Evolutionary conservation across 64 coral and sea anemone genomes (phyloP), one percentile per base, ranked within the genome.

Genomic region (Exaiptasia diaphana): DNA sequence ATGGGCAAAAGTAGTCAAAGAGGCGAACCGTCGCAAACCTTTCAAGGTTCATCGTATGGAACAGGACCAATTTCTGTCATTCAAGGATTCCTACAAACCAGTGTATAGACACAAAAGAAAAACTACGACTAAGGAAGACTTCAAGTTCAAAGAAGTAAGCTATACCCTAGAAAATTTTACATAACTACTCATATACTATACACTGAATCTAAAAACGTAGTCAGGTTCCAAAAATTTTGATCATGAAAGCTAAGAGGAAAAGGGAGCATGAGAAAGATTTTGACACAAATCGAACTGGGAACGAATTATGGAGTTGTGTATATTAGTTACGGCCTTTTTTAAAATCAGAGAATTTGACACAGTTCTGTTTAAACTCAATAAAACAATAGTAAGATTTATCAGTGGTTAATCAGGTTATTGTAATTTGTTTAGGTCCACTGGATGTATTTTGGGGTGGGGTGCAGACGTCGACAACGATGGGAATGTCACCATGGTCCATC

Each of bases 371-470:
- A 23, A 58, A 58, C 20, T 21, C 50, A 38, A 1, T n/a, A n/a
- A n/a, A n/a, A n/a, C n/a, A n/a, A n/a, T n/a, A n/a, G n/a, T n/a
- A n/a, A n/a, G n/a, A 77, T 58, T 39, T 38, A 38, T n/a, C 18
- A 36, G 4, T 5, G 0, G 7, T 31, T 6, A 36, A 37, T 1
- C 57, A 21, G 14, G 11, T 20, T 77, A 38, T 59, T 58, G 21
- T 4, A 1, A 42, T 53, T 38, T 77, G 14, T 0, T 4, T 57
- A 80, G 13, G 30, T 65, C 4, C 58, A 46, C 8, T 80, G 58
- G 77, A 34, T 80, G 18, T 64, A 80, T 41, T 80, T 80, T 49
- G 58, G n/a, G 77, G 25, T 67, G 77, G 58, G 77, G 77, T 0
- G 37, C 41, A 44, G 39, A 48, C 28, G n/a, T 15, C 3, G 42